Evolutionary conservation across 2,888 invertebrate species (phyloP).

Genomic region (Polymixis lichenea): DNA sequence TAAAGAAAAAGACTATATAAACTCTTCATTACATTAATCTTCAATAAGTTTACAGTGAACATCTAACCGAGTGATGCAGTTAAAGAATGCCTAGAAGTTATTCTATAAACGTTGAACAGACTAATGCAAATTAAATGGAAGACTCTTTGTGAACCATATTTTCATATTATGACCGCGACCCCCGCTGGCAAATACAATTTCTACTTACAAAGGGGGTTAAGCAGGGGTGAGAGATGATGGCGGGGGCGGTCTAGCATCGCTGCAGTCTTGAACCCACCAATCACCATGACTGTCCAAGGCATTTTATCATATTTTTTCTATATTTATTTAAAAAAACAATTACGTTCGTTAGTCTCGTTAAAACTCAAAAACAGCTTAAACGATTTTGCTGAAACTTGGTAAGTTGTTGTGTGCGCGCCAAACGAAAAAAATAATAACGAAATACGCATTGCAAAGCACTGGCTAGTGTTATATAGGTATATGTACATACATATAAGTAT

Average conservation of each 20-base stretch:
- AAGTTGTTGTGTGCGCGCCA: too few relatives aligned
- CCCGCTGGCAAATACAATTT: constrained; percentile 85
- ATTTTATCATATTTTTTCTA: background rate
- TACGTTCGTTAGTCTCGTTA: too few relatives aligned
- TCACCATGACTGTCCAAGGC: constrained; percentile 15
- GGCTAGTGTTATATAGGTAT: too few relatives aligned
- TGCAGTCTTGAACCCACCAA: constrained; percentile 46
- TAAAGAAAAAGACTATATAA: background rate
- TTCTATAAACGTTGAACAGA: constrained; percentile 70
- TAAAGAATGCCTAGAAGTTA: constrained; percentile 67
- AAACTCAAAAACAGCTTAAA: too few relatives aligned
- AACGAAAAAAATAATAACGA: too few relatives aligned
- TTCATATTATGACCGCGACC: constrained; percentile 84
- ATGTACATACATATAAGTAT: too few relatives aligned
- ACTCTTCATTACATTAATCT: constrained; percentile 12
- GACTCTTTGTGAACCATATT: constrained; percentile 84
- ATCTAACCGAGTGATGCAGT: constrained; percentile 56
- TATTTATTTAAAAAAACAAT: too few relatives aligned
- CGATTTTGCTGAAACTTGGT: too few relatives aligned
- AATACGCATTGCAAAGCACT: too few relatives aligned
- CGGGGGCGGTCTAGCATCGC: constrained; percentile 30
- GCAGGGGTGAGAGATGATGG: constrained; percentile 45
- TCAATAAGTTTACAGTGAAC: background rate
- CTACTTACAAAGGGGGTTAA: constrained; percentile 73
- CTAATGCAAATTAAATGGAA: constrained; percentile 84